Evolutionary conservation across 2,888 invertebrate genomes (phyloP), one percentile per base, ranked within the genome.

Genomic region (Caenorhabditis sinica): DNA sequence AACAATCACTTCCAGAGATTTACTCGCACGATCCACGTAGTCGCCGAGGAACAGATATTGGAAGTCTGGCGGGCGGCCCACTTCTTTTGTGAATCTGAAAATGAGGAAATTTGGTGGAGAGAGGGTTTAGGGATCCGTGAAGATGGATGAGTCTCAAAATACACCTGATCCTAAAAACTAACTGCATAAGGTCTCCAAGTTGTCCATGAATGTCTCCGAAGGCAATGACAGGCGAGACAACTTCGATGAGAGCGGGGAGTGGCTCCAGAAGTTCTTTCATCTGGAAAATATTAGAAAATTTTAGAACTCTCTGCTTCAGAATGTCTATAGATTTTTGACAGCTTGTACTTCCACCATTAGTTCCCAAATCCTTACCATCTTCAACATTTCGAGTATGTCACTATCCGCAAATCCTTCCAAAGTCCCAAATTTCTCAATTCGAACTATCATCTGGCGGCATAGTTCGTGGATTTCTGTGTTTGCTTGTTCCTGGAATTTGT

Each of bases 141-240:
- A n/a, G n/a, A n/a, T n/a, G n/a, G n/a, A n/a, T n/a, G n/a, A n/a
- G n/a, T n/a, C n/a, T n/a, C n/a, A n/a, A n/a, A n/a, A 51, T 8
- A 17, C 9, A 2, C n/a, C 8, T 51, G 11, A 1, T 56, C 13
- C 13, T 15, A 2, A 23, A 61, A 61, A 20, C 33, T 36, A 15
- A 86, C 85, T 75, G 45, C 17, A 89, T 69, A 6, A 90, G 73
- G 79, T 90, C 90, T n/a, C 74, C 66, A 49, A 90, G 80, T 66
- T 90, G 90, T 58, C 90, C 90, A 83, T 90, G 90, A 17, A 87
- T 66, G 79, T 87, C 87, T 17, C 90, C 90, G 56, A 89, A 88
- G 28, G 88, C 86, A 36, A 83, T 58, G 23, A 89, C 66, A 2
- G 90, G 90, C 2, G 88, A 73, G 11, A 65, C 53, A 20, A 89